Evolutionary conservation across 1,140 invertebrate genomes (phyloP).

Genomic region (Telenomus remus): DNA sequence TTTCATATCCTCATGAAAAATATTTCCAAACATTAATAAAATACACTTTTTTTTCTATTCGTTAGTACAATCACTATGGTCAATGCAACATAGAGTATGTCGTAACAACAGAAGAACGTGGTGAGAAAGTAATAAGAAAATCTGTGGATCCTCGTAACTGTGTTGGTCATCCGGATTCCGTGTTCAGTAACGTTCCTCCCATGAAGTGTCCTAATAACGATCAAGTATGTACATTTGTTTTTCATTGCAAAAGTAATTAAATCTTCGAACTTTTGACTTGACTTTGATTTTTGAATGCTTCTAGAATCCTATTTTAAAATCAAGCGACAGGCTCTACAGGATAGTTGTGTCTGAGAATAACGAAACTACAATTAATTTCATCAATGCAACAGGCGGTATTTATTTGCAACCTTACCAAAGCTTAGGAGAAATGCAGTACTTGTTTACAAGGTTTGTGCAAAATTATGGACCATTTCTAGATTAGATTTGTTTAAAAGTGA

Average conservation of each 20-base stretch:
- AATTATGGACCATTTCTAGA: too few species aligned
- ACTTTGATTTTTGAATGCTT: conserved; percentile 16
- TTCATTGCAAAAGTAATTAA: too few species aligned
- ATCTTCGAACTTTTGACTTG: too few species aligned
- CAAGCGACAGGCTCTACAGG: conserved; percentile 69
- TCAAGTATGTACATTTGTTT: conserved; percentile 60
- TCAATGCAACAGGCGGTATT: conserved; percentile 70
- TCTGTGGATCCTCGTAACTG: conserved; percentile 69
- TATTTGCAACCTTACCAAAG: conserved; percentile 72
- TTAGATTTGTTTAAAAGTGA: too few species aligned
- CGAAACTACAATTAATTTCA: conserved; percentile 57
- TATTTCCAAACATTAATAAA: too few species aligned
- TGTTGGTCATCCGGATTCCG: conserved; percentile 61
- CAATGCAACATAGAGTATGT: conserved; percentile 71
- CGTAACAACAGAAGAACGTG: conserved; percentile 57
- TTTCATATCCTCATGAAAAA: background rate
- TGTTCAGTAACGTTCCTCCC: conserved; percentile 70
- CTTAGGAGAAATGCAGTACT: conserved; percentile 70
- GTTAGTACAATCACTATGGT: conserved; percentile 70
- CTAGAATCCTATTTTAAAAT: conserved; percentile 68
- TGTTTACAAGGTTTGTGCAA: conserved; percentile 63
- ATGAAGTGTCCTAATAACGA: conserved; percentile 67
- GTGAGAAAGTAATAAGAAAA: conserved; percentile 67
- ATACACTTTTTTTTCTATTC: too few species aligned
- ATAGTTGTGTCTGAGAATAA: conserved; percentile 48